A percentile compares a stretch with the other conserved stretches of the same genome.
phyloP scores from a whole-genome alignment of 2,113 vertebrate genomes.

The Ceuthmochares aereus region DNA sequence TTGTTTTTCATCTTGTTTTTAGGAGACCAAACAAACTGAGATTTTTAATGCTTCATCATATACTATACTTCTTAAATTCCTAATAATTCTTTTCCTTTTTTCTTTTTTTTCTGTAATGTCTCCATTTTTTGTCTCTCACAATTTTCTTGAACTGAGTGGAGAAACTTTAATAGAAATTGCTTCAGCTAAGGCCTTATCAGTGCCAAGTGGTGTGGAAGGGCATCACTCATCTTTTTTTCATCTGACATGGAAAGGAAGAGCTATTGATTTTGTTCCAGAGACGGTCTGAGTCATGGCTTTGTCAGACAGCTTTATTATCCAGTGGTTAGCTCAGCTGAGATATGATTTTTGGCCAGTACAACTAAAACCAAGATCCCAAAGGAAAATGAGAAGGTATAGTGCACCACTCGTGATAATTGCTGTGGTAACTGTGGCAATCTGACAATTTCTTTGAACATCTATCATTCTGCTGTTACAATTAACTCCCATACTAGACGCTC shows the following conservation, averaged over 20 bases:
- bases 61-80: background rate
- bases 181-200: background rate
- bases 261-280: slow-evolving; percentile 26
- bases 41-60: background rate
- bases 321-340: background rate
- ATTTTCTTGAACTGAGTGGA: background rate
- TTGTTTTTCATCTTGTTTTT: background rate
- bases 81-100: background rate
- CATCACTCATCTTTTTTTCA: background rate
- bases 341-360: background rate
- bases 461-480: background rate
- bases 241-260: background rate
- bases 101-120: background rate
- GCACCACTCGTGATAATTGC: background rate
- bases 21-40: background rate
- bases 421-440: background rate
- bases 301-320: slow-evolving; percentile 22
- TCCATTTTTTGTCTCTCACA: background rate
- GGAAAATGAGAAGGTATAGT: background rate
- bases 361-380: background rate
- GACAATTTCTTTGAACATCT: background rate
- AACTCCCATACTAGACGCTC: background rate
- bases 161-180: background rate
- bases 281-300: slow-evolving; percentile 8
- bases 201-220: background rate